phyloP scores from a whole-genome alignment of 2,888 invertebrate genomes.

The Tigriopus californicus region DNA sequence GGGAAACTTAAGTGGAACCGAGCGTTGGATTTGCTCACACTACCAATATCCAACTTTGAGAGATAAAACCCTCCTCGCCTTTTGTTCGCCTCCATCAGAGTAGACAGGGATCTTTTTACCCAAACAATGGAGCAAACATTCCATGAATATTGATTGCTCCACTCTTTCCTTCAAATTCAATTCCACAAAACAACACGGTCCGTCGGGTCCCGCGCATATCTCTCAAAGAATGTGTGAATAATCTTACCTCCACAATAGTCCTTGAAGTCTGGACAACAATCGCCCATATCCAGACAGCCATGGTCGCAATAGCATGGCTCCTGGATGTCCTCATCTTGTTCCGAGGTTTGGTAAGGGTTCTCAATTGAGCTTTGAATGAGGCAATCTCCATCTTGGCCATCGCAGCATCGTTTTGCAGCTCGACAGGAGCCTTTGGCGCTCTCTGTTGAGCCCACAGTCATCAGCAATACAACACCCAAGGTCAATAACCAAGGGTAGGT shows the following conservation, averaged over 20 bases:
- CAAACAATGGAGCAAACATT: no score
- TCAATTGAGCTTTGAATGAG: background rate
- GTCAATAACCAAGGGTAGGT: no score
- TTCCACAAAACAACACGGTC: background rate
- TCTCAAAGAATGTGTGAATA: no score
- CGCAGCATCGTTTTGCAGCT: background rate
- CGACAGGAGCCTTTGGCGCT: slow-evolving; percentile 9
- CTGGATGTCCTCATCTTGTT: slow-evolving; percentile 20
- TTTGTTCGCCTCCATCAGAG: no score
- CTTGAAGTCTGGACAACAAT: slow-evolving; percentile 27
- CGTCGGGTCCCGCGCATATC: background rate
- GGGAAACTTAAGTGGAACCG: no score
- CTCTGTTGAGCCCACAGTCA: background rate
- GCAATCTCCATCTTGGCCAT: slow-evolving; percentile 8
- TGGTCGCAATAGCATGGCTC: slow-evolving; percentile 27
- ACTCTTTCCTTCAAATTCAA: background rate
- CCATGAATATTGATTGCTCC: background rate
- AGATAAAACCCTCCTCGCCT: no score
- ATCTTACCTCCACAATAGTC: slow-evolving; percentile 21
- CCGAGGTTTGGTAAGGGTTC: background rate
- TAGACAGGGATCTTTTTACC: no score
- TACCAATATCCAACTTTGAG: no score
- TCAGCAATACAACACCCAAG: no score
- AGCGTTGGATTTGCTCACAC: no score
- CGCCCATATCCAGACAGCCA: slow-evolving; percentile 25